Conservation (phyloP, 2,797 vertebrate genomes). For the Heterohyrax brucei region DNA sequence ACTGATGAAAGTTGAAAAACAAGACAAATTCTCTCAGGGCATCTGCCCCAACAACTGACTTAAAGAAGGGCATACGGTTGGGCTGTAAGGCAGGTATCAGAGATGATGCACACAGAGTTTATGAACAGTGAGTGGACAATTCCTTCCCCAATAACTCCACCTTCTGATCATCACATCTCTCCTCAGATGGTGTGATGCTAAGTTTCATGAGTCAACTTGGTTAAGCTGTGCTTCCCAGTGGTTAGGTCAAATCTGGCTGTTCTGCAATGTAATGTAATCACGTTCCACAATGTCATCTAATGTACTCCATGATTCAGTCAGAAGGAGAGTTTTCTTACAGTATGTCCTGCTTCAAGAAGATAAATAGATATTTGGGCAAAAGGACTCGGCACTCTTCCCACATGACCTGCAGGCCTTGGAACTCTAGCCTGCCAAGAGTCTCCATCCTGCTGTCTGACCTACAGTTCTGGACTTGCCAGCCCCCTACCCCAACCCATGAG, state of each 20-base stretch:
- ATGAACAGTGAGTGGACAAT: background rate
- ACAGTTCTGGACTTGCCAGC: too few relatives aligned
- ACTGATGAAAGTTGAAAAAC: constrained; percentile 18
- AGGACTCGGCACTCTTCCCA: background rate
- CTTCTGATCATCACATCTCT: background rate
- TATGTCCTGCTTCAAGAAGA: background rate
- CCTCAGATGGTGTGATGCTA: background rate
- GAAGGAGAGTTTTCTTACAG: background rate
- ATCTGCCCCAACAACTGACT: background rate
- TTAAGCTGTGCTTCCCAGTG: background rate
- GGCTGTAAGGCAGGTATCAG: background rate
- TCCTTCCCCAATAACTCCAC: background rate
- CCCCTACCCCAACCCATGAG: too few relatives aligned
- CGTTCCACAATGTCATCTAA: too few relatives aligned
- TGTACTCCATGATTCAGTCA: background rate
- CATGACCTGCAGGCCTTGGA: too few relatives aligned
- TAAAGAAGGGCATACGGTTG: background rate
- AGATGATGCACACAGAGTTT: background rate
- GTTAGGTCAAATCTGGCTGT: background rate
- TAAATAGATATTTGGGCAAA: background rate
- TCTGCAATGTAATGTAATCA: background rate
- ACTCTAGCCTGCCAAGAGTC: too few relatives aligned
- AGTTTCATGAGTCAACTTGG: background rate
- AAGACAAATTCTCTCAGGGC: background rate
- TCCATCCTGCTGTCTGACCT: too few relatives aligned